phyloP scores from a whole-genome alignment of 2,113 vertebrate genomes.

The Hypocryptadius cinnamomeus region DNA sequence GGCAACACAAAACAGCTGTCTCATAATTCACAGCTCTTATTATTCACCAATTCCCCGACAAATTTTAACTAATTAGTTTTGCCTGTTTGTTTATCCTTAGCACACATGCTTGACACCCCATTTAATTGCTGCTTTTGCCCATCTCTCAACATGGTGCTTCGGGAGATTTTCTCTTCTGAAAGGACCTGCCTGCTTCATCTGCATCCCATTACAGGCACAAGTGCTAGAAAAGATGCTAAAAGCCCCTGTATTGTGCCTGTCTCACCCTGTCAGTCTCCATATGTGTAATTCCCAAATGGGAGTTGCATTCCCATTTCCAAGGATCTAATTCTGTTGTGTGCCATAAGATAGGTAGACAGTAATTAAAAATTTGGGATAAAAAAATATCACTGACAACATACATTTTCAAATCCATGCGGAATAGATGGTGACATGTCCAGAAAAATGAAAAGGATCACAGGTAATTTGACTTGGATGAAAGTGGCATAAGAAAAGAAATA shows the following conservation, averaged over 20 bases:
- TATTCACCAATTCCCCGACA: slow-evolving; percentile 6
- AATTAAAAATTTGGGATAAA: slow-evolving; percentile 29
- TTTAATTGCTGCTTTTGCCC: slow-evolving; percentile 10
- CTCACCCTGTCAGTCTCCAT: neutral
- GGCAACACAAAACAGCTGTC: neutral
- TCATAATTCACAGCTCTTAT: neutral
- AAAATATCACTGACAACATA: neutral
- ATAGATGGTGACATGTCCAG: neutral
- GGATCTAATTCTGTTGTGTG: neutral
- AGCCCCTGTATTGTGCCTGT: neutral
- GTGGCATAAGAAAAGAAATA: neutral
- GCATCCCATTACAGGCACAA: neutral
- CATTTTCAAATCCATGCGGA: neutral
- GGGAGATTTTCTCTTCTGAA: neutral
- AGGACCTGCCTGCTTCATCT: neutral
- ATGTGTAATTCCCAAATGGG: neutral
- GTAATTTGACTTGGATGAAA: neutral
- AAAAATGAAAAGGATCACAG: neutral
- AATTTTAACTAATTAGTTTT: slow-evolving; percentile 23
- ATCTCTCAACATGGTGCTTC: neutral
- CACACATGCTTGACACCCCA: neutral
- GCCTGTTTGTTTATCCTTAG: slow-evolving; percentile 14
- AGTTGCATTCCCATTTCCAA: neutral
- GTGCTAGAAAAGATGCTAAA: neutral
- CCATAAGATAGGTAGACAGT: neutral